A percentile compares a stretch with the other conserved stretches of the same genome.
phyloP scores from a whole-genome alignment of 2,113 vertebrate genomes.

The Nestor notabilis region DNA sequence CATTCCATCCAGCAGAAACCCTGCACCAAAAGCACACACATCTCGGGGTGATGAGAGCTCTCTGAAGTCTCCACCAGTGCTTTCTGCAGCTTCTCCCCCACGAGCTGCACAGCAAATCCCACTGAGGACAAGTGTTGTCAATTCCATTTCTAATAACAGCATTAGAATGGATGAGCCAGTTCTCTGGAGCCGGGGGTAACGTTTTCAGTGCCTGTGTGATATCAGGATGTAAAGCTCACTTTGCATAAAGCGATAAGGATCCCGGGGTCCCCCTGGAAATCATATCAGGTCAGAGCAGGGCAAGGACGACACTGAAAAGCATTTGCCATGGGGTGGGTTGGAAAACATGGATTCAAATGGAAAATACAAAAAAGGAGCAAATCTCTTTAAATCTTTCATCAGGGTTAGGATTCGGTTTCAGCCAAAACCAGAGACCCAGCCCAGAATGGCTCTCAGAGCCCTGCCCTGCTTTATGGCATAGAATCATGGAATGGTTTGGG shows the following conservation, averaged over 20 bases:
- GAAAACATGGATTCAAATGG: not conserved
- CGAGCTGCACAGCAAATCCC: not conserved
- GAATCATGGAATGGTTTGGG: not conserved
- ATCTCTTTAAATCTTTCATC: not conserved
- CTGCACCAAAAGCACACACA: not conserved
- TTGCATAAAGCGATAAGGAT: not conserved
- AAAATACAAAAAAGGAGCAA: not conserved
- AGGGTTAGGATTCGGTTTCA: not conserved
- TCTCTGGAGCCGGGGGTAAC: constrained; percentile 6
- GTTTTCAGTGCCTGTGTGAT: constrained; percentile 11
- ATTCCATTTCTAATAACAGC: not conserved
- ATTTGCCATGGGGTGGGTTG: fast-evolving
- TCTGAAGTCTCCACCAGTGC: not conserved
- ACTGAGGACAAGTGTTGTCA: not conserved
- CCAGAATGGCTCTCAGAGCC: not conserved
- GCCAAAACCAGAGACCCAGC: not conserved
- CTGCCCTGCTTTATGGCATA: not conserved
- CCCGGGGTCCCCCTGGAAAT: not conserved
- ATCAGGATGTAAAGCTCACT: not conserved
- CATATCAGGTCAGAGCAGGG: not conserved
- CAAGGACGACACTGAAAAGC: not conserved
- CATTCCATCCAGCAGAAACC: not conserved
- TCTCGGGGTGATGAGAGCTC: not conserved
- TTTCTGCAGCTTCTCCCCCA: not conserved
- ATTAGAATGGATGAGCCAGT: constrained; percentile 48